Evolutionary conservation across 2,113 vertebrate genomes (phyloP).

Genomic region (Phalacrocorax pelagicus): DNA sequence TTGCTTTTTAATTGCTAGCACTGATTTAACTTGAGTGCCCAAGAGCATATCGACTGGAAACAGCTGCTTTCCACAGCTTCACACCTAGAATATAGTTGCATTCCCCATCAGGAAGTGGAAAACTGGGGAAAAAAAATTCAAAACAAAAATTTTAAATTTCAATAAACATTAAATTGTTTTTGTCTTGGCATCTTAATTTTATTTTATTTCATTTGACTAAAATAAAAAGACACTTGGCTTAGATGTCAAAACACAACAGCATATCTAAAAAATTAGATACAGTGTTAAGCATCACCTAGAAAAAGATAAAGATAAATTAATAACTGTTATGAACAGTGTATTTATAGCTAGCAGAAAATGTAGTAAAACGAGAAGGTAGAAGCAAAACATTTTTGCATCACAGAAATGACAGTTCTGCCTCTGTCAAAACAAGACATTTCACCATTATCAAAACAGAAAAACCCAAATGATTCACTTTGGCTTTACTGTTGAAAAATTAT

Average conservation of each 20-base stretch:
- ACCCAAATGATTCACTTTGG: neutral
- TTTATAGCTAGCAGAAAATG: neutral
- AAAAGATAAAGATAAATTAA: neutral
- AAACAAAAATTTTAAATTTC: neutral
- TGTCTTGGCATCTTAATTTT: neutral
- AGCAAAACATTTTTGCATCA: neutral
- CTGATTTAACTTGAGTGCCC: neutral
- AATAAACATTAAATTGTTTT: neutral
- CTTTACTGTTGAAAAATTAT: constrained; percentile 9
- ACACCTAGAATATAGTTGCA: neutral
- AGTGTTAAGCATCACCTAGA: neutral
- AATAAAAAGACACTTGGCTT: constrained; percentile 16
- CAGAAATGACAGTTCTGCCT: neutral
- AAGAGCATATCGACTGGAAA: neutral
- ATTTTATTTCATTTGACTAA: neutral
- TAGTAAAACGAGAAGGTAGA: neutral
- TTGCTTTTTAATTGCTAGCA: constrained; percentile 9
- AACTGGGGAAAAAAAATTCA: neutral
- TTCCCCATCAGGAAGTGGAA: neutral
- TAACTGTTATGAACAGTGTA: neutral
- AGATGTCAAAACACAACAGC: neutral
- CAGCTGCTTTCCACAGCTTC: neutral
- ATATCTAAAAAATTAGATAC: neutral
- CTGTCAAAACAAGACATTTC: constrained; percentile 19
- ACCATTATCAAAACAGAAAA: constrained; percentile 8